Percentiles rank a stretch among this genome's conserved stretches.
Conservation (phyloP, 2,797 vertebrate genomes). For the Glossophaga mutica region DNA sequence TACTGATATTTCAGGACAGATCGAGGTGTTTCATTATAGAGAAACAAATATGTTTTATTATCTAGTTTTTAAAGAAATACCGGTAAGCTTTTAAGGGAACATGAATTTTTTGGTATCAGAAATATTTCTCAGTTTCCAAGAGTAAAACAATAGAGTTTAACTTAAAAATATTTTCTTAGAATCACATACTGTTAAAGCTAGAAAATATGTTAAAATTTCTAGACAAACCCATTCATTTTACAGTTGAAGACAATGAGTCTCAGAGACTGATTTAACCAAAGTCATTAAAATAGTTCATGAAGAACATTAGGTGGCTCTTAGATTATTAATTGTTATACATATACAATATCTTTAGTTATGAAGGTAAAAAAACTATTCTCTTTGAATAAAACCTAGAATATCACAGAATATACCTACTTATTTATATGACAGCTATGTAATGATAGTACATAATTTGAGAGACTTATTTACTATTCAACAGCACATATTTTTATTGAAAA, state of each 20-base stretch:
- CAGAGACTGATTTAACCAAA: neutral
- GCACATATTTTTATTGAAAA: conserved; percentile 39
- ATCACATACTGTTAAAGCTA: neutral
- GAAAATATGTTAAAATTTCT: neutral
- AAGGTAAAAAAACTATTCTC: conserved; percentile 21
- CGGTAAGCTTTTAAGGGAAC: conserved; percentile 63
- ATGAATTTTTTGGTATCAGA: conserved; percentile 55
- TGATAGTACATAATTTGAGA: conserved; percentile 29
- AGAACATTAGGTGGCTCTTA: conserved; percentile 2
- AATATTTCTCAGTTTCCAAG: conserved; percentile 48
- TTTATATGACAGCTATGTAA: neutral
- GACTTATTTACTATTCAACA: conserved; percentile 9
- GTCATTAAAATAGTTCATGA: neutral
- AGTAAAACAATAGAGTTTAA: neutral
- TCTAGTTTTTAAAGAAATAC: conserved; percentile 57
- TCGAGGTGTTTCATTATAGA: conserved; percentile 77
- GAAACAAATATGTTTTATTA: conserved; percentile 75
- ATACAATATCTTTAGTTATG: conserved; percentile 20
- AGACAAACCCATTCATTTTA: conserved; percentile 22
- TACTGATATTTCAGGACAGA: conserved; percentile 78
- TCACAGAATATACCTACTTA: neutral
- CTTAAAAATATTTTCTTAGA: neutral
- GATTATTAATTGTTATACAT: conserved; percentile 27
- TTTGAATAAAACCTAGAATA: conserved; percentile 31
- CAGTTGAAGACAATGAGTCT: conserved; percentile 8